Base-by-base conservation (phyloP, 2,797 vertebrate species). In the Sternarchorhynchus goeldii region DNA sequence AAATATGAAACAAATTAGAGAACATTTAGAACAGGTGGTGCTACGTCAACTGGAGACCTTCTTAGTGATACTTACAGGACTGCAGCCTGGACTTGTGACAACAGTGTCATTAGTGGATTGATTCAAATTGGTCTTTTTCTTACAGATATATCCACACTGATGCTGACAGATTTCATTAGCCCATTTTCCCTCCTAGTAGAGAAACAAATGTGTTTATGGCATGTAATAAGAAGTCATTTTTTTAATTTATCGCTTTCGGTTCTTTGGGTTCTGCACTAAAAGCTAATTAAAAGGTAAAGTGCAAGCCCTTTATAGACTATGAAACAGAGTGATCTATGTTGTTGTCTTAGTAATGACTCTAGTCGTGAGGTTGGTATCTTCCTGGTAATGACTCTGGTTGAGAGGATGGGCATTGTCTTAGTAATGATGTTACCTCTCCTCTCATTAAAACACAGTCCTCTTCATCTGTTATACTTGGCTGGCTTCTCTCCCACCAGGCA, bases 391-490 rank as follows among this genome's bases (percentile, higher is more conserved):
- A 50, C 45, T 25, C 25, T 36, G 34, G 34, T 36, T 7, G 34
- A 4, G 34, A 36, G 34, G 34, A 4, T 36, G 34, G 34, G 34
- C 6, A 36, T 36, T 7, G 34, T 36, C 34, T 36, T 36, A 7
- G 34, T 4, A 36, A 36, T 50, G 45, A 50, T 12, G 45, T 50
- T 50, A 97, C 97, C 94, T 95, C 92, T 86, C 95, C 95, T 57
- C 86, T 94, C 82, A 99, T 95, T 73, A 96, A 86, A 17, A 96
- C 94, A 41, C 97, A 99, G 77, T 99, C 93, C 21, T 96, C 94
- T 68, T 88, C 80, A 68, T 88, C 88, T 41, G 88, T 87, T 70
- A 88, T 89, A 41, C 90, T 87, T 1, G 97, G 96, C 77, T 95
- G 92, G 53, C 93, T 94, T 75, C 18, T 91, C 60, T 92, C 85